phyloP scores from a whole-genome alignment of 2,797 vertebrate genomes.

The Simalia tracyae region DNA sequence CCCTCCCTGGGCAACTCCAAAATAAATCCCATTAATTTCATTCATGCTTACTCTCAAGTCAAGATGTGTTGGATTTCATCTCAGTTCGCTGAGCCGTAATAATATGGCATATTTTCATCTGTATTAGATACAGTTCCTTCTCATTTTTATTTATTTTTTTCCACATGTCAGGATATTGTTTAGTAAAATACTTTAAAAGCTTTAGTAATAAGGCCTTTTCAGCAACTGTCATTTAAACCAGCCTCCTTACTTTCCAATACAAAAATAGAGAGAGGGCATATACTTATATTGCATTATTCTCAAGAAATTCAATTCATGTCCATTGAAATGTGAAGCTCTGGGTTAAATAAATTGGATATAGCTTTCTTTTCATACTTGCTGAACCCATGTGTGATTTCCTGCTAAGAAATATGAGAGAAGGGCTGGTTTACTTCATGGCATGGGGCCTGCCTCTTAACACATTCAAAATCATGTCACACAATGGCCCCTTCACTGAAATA shows the following conservation, averaged over 20 bases:
- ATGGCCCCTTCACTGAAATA: constrained; percentile 12
- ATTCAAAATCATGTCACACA: constrained; percentile 5
- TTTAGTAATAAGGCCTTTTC: not conserved
- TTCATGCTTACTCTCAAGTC: not conserved
- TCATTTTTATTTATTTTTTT: not conserved
- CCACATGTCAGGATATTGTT: not conserved
- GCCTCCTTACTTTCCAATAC: not conserved
- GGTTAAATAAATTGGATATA: constrained; percentile 13
- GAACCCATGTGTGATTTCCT: constrained; percentile 1
- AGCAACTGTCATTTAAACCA: not conserved
- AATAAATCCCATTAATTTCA: not conserved
- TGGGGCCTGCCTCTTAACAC: not conserved
- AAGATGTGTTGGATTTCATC: not conserved
- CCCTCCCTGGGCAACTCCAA: not conserved
- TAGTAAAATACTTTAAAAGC: constrained; percentile 4
- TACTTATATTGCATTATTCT: constrained; percentile 12
- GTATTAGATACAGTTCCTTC: not conserved
- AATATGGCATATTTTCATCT: constrained; percentile 1
- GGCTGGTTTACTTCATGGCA: not conserved
- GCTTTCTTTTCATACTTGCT: constrained; percentile 15
- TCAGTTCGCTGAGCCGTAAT: not conserved
- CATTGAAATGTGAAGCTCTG: constrained; percentile 6
- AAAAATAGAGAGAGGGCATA: constrained; percentile 10
- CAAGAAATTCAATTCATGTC: not conserved
- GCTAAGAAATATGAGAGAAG: not conserved